phyloP scores from a whole-genome alignment of 2,888 invertebrate species.

The Scaeva pyrastri region DNA sequence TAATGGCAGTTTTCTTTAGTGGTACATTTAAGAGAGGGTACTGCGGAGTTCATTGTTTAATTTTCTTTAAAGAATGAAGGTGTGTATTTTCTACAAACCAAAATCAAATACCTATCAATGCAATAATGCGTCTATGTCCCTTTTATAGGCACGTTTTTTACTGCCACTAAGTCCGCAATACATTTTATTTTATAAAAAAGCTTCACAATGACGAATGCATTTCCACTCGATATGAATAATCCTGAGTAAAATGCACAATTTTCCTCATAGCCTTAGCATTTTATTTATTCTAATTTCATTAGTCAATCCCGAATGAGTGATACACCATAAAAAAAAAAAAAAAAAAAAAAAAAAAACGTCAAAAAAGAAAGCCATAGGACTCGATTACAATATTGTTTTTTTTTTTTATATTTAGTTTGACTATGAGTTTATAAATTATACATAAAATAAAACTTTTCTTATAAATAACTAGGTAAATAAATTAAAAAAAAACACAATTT shows the following conservation, averaged over 20 bases:
- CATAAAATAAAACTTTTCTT: conserved; percentile 41
- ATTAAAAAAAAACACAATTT: conserved; percentile 51
- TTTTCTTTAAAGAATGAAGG: neutral
- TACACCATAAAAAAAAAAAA: conserved; percentile 35
- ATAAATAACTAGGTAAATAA: conserved; percentile 65
- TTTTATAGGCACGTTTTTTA: conserved; percentile 6
- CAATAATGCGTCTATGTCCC: conserved; percentile 1
- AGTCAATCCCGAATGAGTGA: conserved; percentile 69
- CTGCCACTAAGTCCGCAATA: conserved; percentile 32
- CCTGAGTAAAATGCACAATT: conserved; percentile 12
- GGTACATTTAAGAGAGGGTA: conserved; percentile 4
- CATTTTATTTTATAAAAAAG: conserved; percentile 19
- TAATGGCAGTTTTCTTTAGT: conserved; percentile 2
- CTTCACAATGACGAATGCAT: conserved; percentile 17
- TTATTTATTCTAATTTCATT: conserved; percentile 44
- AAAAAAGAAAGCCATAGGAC: conserved; percentile 61
- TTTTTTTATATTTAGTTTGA: conserved; percentile 24
- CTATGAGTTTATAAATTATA: conserved; percentile 40
- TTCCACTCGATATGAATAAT: neutral
- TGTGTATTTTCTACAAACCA: neutral
- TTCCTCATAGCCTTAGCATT: conserved; percentile 36
- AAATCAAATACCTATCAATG: conserved; percentile 17
- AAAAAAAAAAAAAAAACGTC: conserved; percentile 21
- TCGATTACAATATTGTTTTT: conserved; percentile 49
- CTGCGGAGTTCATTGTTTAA: neutral